Evolutionary conservation across 2,888 invertebrate genomes (phyloP).

Genomic region (Mechanitis messenoides): DNA sequence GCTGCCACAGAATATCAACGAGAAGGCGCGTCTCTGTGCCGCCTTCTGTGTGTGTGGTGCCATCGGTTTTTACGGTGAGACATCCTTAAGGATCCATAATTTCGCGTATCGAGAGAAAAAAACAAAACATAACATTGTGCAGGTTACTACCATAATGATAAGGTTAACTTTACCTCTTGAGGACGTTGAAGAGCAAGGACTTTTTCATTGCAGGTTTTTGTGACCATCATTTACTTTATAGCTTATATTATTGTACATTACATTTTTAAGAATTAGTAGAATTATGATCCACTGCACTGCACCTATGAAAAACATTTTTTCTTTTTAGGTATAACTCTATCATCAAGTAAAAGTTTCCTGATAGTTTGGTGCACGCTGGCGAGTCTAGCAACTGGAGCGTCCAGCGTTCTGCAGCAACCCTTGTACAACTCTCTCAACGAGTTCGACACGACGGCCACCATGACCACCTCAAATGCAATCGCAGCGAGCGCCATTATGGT

Average conservation of each 20-base stretch:
- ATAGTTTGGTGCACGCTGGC: conserved; percentile 67
- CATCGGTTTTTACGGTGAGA: conserved; percentile 75
- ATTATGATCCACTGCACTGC: too few species aligned
- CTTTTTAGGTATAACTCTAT: conserved; percentile 56
- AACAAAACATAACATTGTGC: too few species aligned
- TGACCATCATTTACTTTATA: too few species aligned
- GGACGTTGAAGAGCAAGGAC: too few species aligned
- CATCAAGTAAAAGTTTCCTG: conserved; percentile 53
- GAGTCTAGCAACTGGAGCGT: conserved; percentile 58
- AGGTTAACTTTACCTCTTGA: too few species aligned
- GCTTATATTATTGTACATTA: too few species aligned
- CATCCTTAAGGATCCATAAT: too few species aligned
- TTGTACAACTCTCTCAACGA: conserved; percentile 65
- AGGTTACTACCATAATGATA: too few species aligned
- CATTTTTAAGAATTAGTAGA: too few species aligned
- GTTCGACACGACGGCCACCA: conserved; percentile 66
- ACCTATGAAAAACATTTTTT: too few species aligned
- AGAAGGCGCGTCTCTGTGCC: conserved; percentile 58
- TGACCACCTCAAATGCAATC: conserved; percentile 58
- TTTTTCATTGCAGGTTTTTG: too few species aligned
- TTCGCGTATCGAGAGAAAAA: too few species aligned
- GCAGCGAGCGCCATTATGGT: conserved; percentile 56
- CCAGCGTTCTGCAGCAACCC: conserved; percentile 60
- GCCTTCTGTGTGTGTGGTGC: conserved; percentile 71
- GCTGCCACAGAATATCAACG: conserved; percentile 59